phyloP scores from a whole-genome alignment of 2,113 vertebrate genomes.

The Antigone vipio region DNA sequence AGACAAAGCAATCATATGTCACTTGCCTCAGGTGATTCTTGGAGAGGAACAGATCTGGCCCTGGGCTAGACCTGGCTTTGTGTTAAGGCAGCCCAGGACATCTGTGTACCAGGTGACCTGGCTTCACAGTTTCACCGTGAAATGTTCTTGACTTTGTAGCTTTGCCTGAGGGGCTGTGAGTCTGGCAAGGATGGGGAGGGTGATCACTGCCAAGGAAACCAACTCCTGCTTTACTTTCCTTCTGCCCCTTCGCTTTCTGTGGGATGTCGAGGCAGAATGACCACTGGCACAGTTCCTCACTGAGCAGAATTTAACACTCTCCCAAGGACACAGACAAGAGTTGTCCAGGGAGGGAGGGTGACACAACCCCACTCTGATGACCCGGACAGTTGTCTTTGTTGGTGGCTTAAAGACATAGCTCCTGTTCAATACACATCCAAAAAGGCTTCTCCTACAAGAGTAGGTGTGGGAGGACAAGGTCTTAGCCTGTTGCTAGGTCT shows the following conservation, averaged over 20 bases:
- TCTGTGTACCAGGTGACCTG: background rate
- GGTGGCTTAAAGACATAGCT: background rate
- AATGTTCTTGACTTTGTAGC: background rate
- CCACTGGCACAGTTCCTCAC: background rate
- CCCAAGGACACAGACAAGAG: background rate
- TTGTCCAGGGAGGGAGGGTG: background rate
- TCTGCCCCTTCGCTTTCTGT: background rate
- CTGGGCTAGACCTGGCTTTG: background rate
- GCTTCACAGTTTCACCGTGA: background rate
- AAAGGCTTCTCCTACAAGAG: background rate
- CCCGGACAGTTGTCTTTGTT: background rate
- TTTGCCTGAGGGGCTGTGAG: background rate
- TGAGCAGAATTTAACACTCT: background rate
- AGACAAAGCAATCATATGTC: background rate
- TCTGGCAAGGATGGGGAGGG: background rate
- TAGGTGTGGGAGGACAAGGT: background rate
- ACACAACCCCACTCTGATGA: background rate
- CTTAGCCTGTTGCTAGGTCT: background rate
- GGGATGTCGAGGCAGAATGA: background rate
- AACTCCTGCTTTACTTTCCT: background rate
- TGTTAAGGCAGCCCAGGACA: background rate
- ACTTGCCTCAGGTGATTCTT: background rate
- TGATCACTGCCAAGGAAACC: background rate
- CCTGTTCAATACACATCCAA: background rate
- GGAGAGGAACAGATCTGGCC: background rate